phyloP scores from a whole-genome alignment of 2,797 vertebrate species.

The Sphaeramia orbicularis region DNA sequence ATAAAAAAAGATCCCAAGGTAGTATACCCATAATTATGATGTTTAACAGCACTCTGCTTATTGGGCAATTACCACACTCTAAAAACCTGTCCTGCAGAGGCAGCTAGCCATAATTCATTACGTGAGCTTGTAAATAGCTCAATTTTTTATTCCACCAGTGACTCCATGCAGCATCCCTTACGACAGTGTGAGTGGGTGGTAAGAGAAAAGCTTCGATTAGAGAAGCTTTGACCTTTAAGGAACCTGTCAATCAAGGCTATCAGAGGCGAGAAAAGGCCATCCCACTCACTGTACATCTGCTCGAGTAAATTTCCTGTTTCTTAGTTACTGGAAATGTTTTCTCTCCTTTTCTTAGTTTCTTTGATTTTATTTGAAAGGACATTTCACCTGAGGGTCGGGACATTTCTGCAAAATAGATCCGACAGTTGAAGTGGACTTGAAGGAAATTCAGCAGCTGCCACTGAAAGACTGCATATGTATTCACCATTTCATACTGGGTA shows the following conservation, averaged over 20 bases:
- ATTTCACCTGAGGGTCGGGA: background rate
- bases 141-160: conserved; percentile 23
- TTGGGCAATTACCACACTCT: conserved; percentile 60
- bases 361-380: conserved; percentile 5
- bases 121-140: conserved; percentile 51
- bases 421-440: background rate
- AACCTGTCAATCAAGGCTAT: conserved; percentile 57
- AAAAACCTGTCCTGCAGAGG: conserved; percentile 41
- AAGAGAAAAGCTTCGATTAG: conserved; percentile 38
- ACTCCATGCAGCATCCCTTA: conserved; percentile 14
- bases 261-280: conserved; percentile 12
- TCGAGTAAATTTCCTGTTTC: conserved; percentile 37
- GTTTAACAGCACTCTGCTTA: conserved; percentile 67
- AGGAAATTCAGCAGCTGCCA: background rate
- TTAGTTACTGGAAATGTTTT: conserved; percentile 19
- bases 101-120: conserved; percentile 53
- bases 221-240: conserved; percentile 56
- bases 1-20: conserved; percentile 57
- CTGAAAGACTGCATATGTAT: background rate
- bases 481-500: background rate
- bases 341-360: conserved; percentile 1
- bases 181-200: conserved; percentile 35
- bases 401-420: conserved; percentile 8
- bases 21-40: conserved; percentile 64
- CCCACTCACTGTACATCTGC: conserved; percentile 13